Percentiles rank a stretch among this genome's conserved stretches.
phyloP scores from a whole-genome alignment of 2,797 vertebrate genomes.

The Anas flavirostris region DNA sequence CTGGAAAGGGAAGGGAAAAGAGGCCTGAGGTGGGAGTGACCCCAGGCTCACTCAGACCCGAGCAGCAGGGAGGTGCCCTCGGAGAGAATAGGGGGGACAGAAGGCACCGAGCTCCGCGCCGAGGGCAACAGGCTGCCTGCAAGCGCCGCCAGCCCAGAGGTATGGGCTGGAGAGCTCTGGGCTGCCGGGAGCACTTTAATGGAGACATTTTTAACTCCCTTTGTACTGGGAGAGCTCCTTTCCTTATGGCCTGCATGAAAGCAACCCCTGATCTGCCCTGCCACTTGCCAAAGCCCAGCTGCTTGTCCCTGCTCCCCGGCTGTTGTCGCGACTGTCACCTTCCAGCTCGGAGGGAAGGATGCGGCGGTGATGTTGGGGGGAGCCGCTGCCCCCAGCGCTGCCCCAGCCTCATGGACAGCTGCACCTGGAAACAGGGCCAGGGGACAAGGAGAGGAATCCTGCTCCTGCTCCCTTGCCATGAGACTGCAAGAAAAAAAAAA shows the following conservation, averaged over 20 bases:
- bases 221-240: not conserved
- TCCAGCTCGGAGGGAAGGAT: not conserved
- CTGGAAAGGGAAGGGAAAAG: constrained; percentile 58
- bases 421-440: rapidly evolving
- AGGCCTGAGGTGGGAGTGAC: constrained; percentile 35
- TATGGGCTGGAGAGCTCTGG: not conserved
- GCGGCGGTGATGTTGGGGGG: rapidly evolving
- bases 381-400: rapidly evolving
- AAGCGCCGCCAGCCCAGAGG: not conserved
- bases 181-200: not conserved
- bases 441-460: not conserved
- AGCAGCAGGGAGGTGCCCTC: constrained; percentile 14
- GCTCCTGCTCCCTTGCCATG: not conserved
- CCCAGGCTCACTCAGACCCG: constrained; percentile 23
- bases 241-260: constrained; percentile 18
- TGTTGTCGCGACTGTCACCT: not conserved
- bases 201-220: not conserved
- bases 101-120: not conserved
- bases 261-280: not conserved
- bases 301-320: constrained; percentile 9
- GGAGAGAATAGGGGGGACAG: not conserved
- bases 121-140: not conserved
- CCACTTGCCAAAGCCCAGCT: not conserved
- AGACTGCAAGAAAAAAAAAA: not conserved
- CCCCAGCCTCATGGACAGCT: not conserved